Base-by-base conservation (phyloP, 2,888 invertebrate species). In the Diarsia rubi region DNA sequence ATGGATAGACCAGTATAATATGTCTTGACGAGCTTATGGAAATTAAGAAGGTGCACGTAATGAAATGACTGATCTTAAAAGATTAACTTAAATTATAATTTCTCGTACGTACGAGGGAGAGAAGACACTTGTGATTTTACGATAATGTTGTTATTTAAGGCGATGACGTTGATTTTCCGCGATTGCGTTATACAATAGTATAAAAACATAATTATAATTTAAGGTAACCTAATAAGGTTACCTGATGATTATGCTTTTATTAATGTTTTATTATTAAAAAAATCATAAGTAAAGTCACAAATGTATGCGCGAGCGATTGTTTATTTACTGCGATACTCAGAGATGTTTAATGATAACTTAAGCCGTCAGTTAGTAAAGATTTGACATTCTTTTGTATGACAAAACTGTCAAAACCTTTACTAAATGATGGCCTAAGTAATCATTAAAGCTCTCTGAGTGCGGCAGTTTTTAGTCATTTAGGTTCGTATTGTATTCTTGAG, bases 291-390 rank as follows among this genome's bases (percentile, higher is more conserved):
- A 16, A 72, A 69, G 24, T 65, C 68, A 77, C 42, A 52, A 62
- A 52, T 45, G 73, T 52, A n/a, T 78, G 73, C 73, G 9, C 16
- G 67, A 64, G 81, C 83, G 79, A 81, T 78, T 49, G 70, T 69
- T 75, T 81, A 12, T 44, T 44, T n/a, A n/a, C n/a, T n/a, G n/a
- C n/a, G n/a, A n/a, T n/a, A n/a, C n/a, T n/a, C n/a, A n/a, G n/a
- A n/a, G n/a, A n/a, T n/a, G n/a, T n/a, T n/a, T n/a, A n/a, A n/a
- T n/a, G n/a, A n/a, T n/a, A n/a, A n/a, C n/a, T n/a, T n/a, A n/a
- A n/a, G n/a, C n/a, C n/a, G n/a, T n/a, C n/a, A n/a, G n/a, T n/a
- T n/a, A n/a, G n/a, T n/a, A n/a, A n/a, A n/a, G n/a, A n/a, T n/a
- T n/a, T n/a, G n/a, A n/a, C n/a, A n/a, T n/a, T n/a, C n/a, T n/a